Evolutionary conservation across 2,888 invertebrate species (phyloP), one percentile per base, ranked within the genome.

Genomic region (Emmelina monodactyla): DNA sequence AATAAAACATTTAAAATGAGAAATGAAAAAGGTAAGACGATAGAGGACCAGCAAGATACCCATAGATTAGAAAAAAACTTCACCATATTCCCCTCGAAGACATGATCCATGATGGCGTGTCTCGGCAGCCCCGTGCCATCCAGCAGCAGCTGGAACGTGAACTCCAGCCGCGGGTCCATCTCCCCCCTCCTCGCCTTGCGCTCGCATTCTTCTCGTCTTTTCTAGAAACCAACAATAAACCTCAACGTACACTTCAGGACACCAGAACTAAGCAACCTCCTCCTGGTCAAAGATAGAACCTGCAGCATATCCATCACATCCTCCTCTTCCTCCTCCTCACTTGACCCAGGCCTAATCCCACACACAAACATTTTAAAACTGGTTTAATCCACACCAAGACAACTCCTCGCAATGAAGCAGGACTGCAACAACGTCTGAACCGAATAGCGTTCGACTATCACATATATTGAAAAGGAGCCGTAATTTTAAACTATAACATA

Each of bases 121-220:
- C 93, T 72, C 0, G 89, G 86, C 33, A 94, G 71, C 11, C 88
- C 88, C 0, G 92, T 92, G 34, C 89, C 91, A 53, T 93, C 92
- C 60, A 92, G 90, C 45, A 94, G 82, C 33, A 93, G 83, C 61
- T 94, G 93, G 73, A 94, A 93, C 39, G 92, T 88, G 72, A 92
- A 94, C 78, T 94, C 94, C 83, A 94, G 71, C 41, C 94, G 84
- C 55, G 93, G 92, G 72, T 94, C 94, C 90, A 94, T 94, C 67
- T 94, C 94, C 76, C 93, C 94, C 38, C 94, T 83, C 37, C 94
- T 83, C 10, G 92, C 92, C 59, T 92, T 92, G 50, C 92, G 85
- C 80, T 93, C 92, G 87, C 92, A 92, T 91, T 93, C 92, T 86
- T 93, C 92, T 41, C 92, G 83, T 41, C 92, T 82, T 79, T 80